Evolutionary conservation across 2,797 vertebrate species (phyloP).

Genomic region (Falco novaeseelandiae): DNA sequence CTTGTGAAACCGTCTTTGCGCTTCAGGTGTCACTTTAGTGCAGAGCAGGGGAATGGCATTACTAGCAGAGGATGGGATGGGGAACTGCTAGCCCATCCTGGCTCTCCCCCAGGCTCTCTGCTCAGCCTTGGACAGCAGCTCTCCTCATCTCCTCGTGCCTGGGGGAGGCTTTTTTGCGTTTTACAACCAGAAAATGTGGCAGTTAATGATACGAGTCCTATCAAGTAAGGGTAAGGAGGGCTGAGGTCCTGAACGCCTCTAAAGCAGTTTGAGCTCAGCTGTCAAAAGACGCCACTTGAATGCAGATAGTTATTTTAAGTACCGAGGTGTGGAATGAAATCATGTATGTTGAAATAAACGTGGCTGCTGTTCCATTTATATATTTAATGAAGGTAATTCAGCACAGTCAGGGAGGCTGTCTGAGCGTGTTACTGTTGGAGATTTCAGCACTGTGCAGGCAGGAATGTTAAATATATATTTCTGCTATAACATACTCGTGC

Average conservation of each 20-base stretch:
- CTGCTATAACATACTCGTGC: not conserved
- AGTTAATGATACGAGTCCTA: not conserved
- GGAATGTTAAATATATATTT: not conserved
- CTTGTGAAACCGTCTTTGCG: not conserved
- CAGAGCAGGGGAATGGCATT: rapidly evolving
- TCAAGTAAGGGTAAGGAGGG: not conserved
- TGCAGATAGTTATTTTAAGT: constrained; percentile 40
- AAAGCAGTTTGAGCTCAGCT: not conserved
- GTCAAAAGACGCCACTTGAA: constrained; percentile 8
- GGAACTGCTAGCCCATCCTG: not conserved
- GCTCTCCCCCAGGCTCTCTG: not conserved
- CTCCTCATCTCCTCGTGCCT: not conserved
- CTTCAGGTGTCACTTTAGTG: not conserved
- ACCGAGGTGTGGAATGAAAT: constrained; percentile 20
- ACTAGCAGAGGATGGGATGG: not conserved
- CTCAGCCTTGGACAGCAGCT: not conserved
- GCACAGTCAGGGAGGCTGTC: not conserved
- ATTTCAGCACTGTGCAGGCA: not conserved
- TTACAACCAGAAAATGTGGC: not conserved
- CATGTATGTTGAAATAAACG: not conserved
- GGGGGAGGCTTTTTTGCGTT: not conserved
- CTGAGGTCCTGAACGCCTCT: not conserved
- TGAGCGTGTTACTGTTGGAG: not conserved
- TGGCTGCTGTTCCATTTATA: not conserved
- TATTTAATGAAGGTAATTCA: constrained; percentile 45